Evolutionary conservation across 2,888 invertebrate species (phyloP).

Genomic region (Dryobotodes eremita): DNA sequence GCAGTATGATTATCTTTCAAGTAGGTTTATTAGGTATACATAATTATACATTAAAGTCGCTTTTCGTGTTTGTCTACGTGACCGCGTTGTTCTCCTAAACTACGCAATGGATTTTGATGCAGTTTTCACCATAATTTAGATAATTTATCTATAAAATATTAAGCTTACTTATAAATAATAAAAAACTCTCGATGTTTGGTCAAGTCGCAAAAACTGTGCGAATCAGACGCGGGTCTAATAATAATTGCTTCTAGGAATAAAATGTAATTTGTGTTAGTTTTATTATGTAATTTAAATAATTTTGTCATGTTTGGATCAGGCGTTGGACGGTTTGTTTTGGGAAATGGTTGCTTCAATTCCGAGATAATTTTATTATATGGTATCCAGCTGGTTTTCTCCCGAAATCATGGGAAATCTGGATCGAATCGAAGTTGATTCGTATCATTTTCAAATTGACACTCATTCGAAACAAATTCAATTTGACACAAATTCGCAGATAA

Average conservation of each 20-base stretch:
- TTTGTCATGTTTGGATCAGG: not conserved
- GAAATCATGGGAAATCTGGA: conserved; percentile 14
- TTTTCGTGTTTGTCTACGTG: too few species aligned
- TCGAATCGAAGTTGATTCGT: conserved; percentile 6
- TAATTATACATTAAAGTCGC: too few species aligned
- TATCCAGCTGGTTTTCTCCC: not conserved
- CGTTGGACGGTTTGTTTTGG: not conserved
- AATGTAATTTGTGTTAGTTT: conserved; percentile 10
- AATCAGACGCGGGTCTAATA: not conserved
- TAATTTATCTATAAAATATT: too few species aligned
- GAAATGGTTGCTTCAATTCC: not conserved
- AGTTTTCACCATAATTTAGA: too few species aligned
- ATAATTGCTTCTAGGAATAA: conserved; percentile 26
- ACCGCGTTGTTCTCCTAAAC: too few species aligned
- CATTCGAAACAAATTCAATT: conserved; percentile 11
- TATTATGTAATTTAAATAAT: conserved; percentile 13
- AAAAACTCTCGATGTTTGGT: too few species aligned
- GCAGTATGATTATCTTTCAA: conserved; percentile 25
- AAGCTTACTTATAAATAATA: too few species aligned
- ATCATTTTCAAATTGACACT: not conserved
- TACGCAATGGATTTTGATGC: too few species aligned
- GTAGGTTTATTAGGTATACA: too few species aligned
- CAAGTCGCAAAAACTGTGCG: too few species aligned
- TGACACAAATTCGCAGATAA: not conserved
- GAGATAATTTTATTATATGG: too few species aligned